Evolutionary conservation across 2,888 invertebrate species (phyloP), one percentile per base, ranked within the genome.

Genomic region (Serripes groenlandicus): DNA sequence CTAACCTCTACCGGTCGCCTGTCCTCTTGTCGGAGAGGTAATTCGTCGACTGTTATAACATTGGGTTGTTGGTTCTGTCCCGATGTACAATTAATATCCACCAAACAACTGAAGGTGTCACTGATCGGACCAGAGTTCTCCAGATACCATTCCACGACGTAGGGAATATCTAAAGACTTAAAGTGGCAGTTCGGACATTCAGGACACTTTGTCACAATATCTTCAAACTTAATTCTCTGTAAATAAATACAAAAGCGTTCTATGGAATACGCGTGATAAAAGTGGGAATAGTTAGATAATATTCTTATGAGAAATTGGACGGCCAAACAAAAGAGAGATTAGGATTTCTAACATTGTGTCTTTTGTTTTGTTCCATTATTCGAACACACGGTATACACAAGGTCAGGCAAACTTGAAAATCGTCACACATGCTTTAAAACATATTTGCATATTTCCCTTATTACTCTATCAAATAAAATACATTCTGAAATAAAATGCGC

Each of bases 91-190:
- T 26, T 34, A 3, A 66, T 42, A 15, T 42, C 42, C 28, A 66
- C 66, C 23, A 28, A 42, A 42, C 66, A 66, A 26, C 42, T 37
- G 37, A 66, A 66, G 0, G 42, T 11, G 37, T 66, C 66, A 1
- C 23, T 15, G n/a, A n/a, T 56, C 26, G 66, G 37, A 23, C 18
- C 26, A 4, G 23, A 34, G n/a, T n/a, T 62, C 34, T n/a, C n/a
- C n/a, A 66, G 37, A 28, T 66, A 66, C 66, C 66, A 66, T 66
- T 66, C 66, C 3, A 66, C 11, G 23, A n/a, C 15, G 23, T 23
- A 66, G 4, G 66, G 66, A n/a, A 66, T n/a, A 2, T 15, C 15
- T 66, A 15, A 26, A 1, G 11, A 42, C 18, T 18, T 37, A 26
- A 66, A 66, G n/a, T 66, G 66, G 15, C 66, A 66, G 35, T 42